Conservation (phyloP, 1,140 invertebrate species). For the Aphis gossypii region DNA sequence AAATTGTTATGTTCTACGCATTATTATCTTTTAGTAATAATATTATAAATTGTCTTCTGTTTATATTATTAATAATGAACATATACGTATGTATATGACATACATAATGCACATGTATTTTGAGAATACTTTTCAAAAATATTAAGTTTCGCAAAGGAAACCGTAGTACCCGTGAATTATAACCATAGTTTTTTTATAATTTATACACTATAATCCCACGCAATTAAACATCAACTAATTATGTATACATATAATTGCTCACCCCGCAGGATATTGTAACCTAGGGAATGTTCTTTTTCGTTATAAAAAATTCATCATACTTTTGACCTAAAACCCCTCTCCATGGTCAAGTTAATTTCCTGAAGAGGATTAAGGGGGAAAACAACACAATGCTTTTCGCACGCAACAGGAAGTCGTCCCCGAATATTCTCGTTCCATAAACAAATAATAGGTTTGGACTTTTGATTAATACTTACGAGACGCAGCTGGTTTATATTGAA, state of each 20-base stretch:
- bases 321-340: background rate
- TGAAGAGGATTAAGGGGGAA: background rate
- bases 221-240: background rate
- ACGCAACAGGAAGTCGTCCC: constrained; percentile 26
- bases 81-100: background rate
- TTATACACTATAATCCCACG: background rate
- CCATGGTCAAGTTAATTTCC: background rate
- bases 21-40: background rate
- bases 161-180: background rate
- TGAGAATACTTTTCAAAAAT: background rate
- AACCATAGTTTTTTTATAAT: background rate
- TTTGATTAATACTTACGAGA: constrained; percentile 26
- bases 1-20: background rate
- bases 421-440: background rate
- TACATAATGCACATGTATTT: background rate
- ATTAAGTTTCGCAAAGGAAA: background rate
- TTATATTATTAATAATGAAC: background rate
- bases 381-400: constrained; percentile 39
- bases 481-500: background rate
- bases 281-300: background rate
- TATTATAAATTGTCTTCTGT: background rate
- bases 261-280: background rate
- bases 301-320: constrained; percentile 11
- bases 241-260: background rate
- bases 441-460: constrained; percentile 20